A percentile compares a stretch with the other conserved stretches of the same genome.
Conservation (phyloP, 2,113 vertebrate genomes). For the Neolamprologus devosi region DNA sequence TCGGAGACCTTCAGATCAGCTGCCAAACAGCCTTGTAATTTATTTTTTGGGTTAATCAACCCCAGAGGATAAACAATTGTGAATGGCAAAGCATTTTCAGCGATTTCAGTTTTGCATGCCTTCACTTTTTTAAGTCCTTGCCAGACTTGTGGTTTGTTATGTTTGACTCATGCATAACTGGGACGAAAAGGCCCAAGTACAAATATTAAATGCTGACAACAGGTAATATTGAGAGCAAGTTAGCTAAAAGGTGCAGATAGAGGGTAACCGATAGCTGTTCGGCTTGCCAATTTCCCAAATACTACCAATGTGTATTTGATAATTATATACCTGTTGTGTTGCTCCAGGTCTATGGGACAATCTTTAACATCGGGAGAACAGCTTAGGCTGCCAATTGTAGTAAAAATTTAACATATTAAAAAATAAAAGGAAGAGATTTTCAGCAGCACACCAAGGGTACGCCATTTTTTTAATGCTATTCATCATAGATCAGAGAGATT, state of each 20-base stretch:
- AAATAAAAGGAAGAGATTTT: background rate
- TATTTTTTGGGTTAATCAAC: background rate
- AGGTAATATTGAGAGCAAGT: background rate
- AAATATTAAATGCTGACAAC: background rate
- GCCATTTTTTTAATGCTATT: conserved; percentile 8
- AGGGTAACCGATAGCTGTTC: background rate
- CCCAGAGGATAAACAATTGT: background rate
- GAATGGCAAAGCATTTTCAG: background rate
- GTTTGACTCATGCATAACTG: background rate
- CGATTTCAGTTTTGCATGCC: background rate
- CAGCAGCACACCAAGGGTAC: background rate
- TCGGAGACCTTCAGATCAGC: background rate
- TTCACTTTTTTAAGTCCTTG: background rate
- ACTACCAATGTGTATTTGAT: background rate
- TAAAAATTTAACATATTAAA: background rate
- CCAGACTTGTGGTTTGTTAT: conserved; percentile 6
- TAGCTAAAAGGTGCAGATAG: background rate
- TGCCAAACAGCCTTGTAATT: background rate
- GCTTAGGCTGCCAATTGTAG: background rate
- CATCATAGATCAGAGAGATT: conserved; percentile 39
- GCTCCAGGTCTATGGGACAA: background rate
- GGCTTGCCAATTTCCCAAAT: background rate
- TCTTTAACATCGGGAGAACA: background rate
- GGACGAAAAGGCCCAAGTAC: background rate
- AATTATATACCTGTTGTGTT: background rate